These are phyloP conservation scores for Nestor notabilis DNA, from an alignment of 2,113 vertebrate species.

Conservation along the genomic window DNA sequence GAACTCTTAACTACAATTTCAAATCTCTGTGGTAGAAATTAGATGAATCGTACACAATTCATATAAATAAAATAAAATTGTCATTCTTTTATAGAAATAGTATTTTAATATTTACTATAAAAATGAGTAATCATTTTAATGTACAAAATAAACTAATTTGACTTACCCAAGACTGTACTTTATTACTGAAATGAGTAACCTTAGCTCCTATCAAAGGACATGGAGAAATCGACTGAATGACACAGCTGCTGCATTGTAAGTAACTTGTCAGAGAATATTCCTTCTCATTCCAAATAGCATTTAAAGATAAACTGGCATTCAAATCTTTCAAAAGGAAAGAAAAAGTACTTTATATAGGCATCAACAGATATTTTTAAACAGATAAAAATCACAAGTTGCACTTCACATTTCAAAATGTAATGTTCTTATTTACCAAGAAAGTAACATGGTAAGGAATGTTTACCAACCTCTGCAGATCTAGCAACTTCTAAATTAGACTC, in stretches of 20 bases:
- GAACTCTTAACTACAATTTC: neutral
- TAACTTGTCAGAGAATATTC: constrained; percentile 75
- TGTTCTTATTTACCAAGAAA: neutral
- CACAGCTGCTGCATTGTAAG: constrained; percentile 75
- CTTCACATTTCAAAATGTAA: neutral
- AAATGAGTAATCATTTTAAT: neutral
- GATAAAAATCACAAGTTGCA: neutral
- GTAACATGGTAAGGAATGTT: neutral
- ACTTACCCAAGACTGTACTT: constrained; percentile 61
- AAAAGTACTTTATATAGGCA: constrained; percentile 26
- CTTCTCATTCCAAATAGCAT: constrained; percentile 76
- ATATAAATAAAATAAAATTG: neutral
- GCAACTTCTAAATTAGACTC: neutral
- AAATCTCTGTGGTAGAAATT: neutral
- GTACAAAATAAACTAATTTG: neutral
- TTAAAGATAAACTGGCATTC: constrained; percentile 65
- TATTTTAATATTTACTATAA: neutral
- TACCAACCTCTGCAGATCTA: neutral
- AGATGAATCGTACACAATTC: neutral
- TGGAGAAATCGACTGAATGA: constrained; percentile 29
- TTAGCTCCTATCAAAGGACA: constrained; percentile 62
- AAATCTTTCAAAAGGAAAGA: constrained; percentile 48
- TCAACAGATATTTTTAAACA: neutral
- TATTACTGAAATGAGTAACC: constrained; percentile 31
- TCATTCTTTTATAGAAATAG: neutral